Base-by-base conservation (phyloP, 1,140 invertebrate species). In the Listronotus bonariensis region DNA sequence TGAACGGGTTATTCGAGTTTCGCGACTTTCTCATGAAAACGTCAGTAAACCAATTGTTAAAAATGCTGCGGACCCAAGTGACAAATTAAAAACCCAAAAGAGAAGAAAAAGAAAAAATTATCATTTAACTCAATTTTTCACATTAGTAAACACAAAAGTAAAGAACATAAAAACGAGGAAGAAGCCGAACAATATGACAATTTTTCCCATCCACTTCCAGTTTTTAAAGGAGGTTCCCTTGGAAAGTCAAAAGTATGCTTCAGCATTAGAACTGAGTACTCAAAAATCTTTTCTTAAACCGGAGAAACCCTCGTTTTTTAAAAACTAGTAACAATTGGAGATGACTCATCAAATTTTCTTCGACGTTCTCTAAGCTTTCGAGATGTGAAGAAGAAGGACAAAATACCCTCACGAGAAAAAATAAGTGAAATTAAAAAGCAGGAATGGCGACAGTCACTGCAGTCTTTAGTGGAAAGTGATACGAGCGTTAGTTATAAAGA, bases 401-500 rank as follows among this genome's bases (percentile, higher is more conserved):
- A 69, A 60, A 43, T 56, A 9, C 58, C 68, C 42, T 61, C 66
- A 14, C 65, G 71, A 41, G 74, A 73, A 51, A 68, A 69, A 49
- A 45, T 74, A 11, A 62, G 62, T 8, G 71, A 75, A 42, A 70
- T 63, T 51, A 76, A 74, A 46, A 70, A 70, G 11, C 60, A 70
- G 38, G 70, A 78, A 54, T 79, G 77, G 77, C 68, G 68, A 10
- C 67, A 72, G 42, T 77, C 75, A 6, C 64, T 79, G 31, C 73
- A 78, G 63, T 76, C 71, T 26, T 65, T 79, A 40, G 75, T 77
- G 7, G 77, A 78, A 61, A 77, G 48, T 34, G 77, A 79, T 61
- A 68, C 68, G 15, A 69, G 67, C 55, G 76, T 79, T 57, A 77
- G 75, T 68, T 79, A 79, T 56, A 71, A 77, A 34, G 77, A 79